Evolutionary conservation across 2,797 vertebrate genomes (phyloP), one percentile per base, ranked within the genome.

Genomic region (Lagocephalus sceleratus): DNA sequence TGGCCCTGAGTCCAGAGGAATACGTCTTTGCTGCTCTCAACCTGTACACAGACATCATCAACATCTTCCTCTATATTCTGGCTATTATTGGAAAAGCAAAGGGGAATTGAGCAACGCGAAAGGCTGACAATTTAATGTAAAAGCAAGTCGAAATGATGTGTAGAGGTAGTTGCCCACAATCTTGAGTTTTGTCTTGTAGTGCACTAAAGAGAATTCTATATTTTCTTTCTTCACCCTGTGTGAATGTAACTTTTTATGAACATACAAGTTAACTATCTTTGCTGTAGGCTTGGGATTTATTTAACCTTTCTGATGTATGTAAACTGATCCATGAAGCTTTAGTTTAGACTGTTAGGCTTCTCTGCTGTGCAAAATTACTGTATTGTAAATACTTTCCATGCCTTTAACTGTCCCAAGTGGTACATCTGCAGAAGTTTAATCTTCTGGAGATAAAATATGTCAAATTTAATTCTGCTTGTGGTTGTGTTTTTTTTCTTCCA

Each of bases 1-100:
- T 95, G 71, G 66, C 93, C 5, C 85, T 96, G 76, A 96, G 93
- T 82, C 94, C 94, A 0, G 94, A 96, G 66, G 94, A 97, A 58
- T 95, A 96, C 0, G 54, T 96, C 66, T 97, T 94, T 17, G 94
- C 93, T 0, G 92, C 94, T 1, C 92, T 96, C 22, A 94, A 92
- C 78, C 91, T 97, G 59, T 97, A 97, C 90, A 93, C 89, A 0
- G 94, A 97, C 70, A 94, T 97, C 79, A 93, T 97, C 78, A 94
- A 96, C 86, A 90, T 95, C 75, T 94, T 95, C 76, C 85, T 94
- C 17, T 94, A 93, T 70, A 90, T 96, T 76, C 87, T 96, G 42
- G 85, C 93, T 35, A 92, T 95, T 47, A 63, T 95, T 5, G 92
- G 94, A 51, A 76, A 57, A 63, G 69, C 74, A 26, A 78, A 68